These are phyloP conservation scores for Neogobius melanostomus DNA, from an alignment of 2,113 vertebrate species.

Conservation along the genomic window DNA sequence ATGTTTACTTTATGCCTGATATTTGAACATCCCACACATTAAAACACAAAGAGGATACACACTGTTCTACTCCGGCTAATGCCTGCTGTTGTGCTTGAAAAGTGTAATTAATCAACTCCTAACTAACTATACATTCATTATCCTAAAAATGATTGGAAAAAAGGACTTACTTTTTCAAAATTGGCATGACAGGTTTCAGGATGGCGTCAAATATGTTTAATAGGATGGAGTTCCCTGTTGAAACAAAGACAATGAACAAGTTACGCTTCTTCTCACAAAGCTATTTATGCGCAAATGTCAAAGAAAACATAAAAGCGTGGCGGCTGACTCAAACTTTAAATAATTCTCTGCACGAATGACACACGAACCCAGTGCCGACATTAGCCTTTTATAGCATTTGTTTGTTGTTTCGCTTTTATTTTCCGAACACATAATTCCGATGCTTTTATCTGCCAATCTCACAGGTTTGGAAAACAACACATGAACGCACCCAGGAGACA, in stretches of 20 bases:
- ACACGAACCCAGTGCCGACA: neutral
- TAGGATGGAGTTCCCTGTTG: constrained; percentile 73
- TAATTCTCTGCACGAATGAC: neutral
- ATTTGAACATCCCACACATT: too few species aligned
- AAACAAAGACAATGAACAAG: constrained; percentile 4
- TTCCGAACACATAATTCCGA: constrained; percentile 1
- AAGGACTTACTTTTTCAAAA: constrained; percentile 74
- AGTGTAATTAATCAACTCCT: too few species aligned
- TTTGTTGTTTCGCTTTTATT: constrained; percentile 7
- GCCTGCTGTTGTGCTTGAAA: too few species aligned
- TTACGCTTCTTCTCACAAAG: constrained; percentile 2
- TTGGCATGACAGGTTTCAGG: constrained; percentile 70
- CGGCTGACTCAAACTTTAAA: neutral
- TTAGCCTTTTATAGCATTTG: neutral
- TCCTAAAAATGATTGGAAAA: neutral
- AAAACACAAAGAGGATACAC: too few species aligned
- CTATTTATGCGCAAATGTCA: constrained; percentile 3
- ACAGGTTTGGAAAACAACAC: neutral
- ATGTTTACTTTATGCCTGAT: too few species aligned
- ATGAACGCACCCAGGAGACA: neutral
- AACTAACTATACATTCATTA: too few species aligned
- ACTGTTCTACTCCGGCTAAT: too few species aligned
- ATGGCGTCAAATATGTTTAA: constrained; percentile 72
- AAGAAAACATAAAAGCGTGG: neutral
- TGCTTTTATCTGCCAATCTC: neutral